Evolutionary conservation across 2,113 vertebrate species (phyloP).

Genomic region (Mus spicilegus): DNA sequence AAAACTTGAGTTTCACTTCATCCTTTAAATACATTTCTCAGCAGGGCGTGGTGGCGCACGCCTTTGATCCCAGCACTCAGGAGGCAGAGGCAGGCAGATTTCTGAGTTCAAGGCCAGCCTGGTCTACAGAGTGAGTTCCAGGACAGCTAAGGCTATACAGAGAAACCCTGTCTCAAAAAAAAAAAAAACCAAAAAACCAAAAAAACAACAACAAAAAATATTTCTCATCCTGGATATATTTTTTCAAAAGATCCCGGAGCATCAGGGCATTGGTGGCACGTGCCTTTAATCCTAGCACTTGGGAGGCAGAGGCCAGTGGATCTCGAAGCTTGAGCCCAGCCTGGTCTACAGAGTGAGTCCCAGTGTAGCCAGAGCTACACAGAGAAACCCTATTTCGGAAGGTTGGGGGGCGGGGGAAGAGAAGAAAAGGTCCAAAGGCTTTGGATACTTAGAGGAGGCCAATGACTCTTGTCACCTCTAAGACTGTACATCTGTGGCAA

Average conservation of each 20-base stretch:
- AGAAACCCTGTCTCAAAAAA: no score
- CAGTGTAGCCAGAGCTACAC: not conserved
- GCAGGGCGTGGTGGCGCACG: no score
- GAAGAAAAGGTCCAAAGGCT: not conserved
- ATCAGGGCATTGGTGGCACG: not conserved
- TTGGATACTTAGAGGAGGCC: not conserved
- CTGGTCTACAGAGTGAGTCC: not conserved
- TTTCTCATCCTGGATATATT: not conserved
- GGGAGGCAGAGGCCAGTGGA: not conserved
- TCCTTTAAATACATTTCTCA: not conserved
- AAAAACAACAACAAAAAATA: no score
- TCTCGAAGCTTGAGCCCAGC: not conserved
- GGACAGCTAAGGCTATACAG: no score
- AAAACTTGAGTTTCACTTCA: not conserved
- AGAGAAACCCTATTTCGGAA: not conserved
- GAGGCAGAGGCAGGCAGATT: no score
- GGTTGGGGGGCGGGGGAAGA: no score
- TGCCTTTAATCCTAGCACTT: not conserved
- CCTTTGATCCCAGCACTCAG: no score
- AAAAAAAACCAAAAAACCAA: no score
- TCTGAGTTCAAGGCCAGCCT: no score
- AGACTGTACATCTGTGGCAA: slow-evolving; percentile 1
- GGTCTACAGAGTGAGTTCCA: no score
- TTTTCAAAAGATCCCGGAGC: not conserved
- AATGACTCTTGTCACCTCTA: not conserved